Base-by-base conservation (phyloP, 92 coral and sea anemone genomes). In the Chrysogorgia sp. region DNA sequence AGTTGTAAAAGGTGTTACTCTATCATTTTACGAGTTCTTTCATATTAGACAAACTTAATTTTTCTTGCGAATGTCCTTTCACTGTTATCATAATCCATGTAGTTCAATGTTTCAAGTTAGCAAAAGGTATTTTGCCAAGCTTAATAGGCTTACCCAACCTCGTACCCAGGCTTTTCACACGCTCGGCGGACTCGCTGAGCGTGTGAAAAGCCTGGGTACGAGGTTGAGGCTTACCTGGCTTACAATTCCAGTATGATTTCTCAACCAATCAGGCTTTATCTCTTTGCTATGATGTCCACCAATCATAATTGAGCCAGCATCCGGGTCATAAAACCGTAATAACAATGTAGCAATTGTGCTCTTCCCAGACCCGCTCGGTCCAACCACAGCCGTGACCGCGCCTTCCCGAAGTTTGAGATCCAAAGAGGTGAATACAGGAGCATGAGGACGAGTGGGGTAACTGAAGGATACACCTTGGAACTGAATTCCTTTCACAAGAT, bases 331-430 rank as follows among this genome's bases (percentile, higher is more conserved):
- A 40, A 94, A 85, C 15, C 98, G 90, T 28, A 94, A 76, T 34
- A 94, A 81, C 57, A 94, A 80, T 31, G 92, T 68, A 3, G 97
- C 88, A n/a, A 94, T 87, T 12, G 97, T 91, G 32, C 98, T 94
- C 84, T 94, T 94, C 12, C 98, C 98, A 40, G 98, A 94, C 23
- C 98, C 98, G 75, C 98, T 94, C 26, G 97, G 97, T 12, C 98
- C 98, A 40, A 94, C 98, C 12, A 94, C 93, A 0, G 98, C 98
- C 28, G 98, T 94, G 43, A 94, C 88, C 10, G 93, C 85, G 58
- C 97, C 97, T 0, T 94, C 90, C 6, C 90, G 97, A 7, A 91
- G 87, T 1, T 58, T 77, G 52, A 94, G 92, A 49, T 87, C 77
- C 0, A 94, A 76, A 65, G 86, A 87, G 17, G 63, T 63, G 82